phyloP scores from a whole-genome alignment of 2,113 vertebrate species.

The Pygoscelis antarcticus region DNA sequence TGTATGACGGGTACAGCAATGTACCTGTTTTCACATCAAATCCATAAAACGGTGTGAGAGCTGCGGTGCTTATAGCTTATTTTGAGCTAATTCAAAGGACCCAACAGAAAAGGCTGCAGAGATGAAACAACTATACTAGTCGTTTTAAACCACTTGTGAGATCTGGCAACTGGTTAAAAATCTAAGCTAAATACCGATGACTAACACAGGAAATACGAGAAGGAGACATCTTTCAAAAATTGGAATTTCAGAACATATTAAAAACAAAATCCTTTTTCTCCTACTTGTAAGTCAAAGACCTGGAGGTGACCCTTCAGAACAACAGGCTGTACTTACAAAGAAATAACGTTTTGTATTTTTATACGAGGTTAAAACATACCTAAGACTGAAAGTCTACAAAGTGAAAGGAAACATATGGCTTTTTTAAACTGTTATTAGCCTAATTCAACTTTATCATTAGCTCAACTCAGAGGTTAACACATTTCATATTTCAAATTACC shows the following conservation, averaged over 20 bases:
- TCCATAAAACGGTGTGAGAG: not conserved
- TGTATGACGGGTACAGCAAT: not conserved
- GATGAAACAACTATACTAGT: not conserved
- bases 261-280: not conserved
- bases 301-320: not conserved
- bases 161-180: not conserved
- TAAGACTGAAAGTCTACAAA: not conserved
- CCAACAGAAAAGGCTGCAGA: not conserved
- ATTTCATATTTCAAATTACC: conserved; percentile 40
- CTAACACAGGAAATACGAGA: not conserved
- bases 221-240: not conserved
- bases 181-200: not conserved
- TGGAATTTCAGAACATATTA: not conserved
- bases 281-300: not conserved
- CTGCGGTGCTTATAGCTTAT: fast-evolving
- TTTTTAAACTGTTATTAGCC: conserved; percentile 26
- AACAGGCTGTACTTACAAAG: not conserved
- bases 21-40: not conserved
- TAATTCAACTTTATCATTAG: conserved; percentile 51
- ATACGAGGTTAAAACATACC: not conserved
- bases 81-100: not conserved
- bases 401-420: conserved; percentile 37
- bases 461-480: conserved; percentile 44
- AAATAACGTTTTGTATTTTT: not conserved
- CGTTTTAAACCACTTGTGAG: not conserved